phyloP scores from a whole-genome alignment of 2,888 invertebrate genomes.

The Torymus texanus region DNA sequence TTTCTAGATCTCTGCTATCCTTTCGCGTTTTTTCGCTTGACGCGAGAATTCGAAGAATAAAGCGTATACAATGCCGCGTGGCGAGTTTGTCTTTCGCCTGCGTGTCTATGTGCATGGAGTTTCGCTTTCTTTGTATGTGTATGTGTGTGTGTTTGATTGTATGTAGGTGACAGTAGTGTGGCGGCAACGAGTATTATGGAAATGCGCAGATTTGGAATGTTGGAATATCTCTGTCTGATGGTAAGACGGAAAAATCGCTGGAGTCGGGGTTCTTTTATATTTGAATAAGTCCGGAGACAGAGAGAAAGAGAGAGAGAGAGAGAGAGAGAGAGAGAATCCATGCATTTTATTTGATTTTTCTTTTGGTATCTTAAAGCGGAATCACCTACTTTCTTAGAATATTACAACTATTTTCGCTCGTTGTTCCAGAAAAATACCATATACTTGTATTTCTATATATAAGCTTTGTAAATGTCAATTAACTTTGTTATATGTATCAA shows the following conservation, averaged over 20 bases:
- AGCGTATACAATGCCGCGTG: background rate
- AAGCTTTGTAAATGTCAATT: too few species aligned
- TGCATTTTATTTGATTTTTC: slow-evolving; percentile 2
- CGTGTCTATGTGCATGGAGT: too few species aligned
- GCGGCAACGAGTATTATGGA: slow-evolving; percentile 37
- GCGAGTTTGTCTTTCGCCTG: slow-evolving; percentile 35
- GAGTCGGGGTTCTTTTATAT: slow-evolving; percentile 7
- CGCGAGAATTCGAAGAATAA: background rate
- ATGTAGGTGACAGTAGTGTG: background rate
- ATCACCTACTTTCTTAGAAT: background rate
- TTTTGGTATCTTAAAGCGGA: background rate
- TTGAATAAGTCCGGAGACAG: slow-evolving; percentile 31
- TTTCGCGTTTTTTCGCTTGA: background rate
- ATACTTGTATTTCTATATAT: too few species aligned
- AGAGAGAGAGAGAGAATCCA: background rate
- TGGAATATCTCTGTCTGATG: slow-evolving; percentile 5
- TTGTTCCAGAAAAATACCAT: too few species aligned
- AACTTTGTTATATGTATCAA: too few species aligned
- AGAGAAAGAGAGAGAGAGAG: too few species aligned
- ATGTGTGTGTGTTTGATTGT: background rate
- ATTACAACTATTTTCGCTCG: background rate
- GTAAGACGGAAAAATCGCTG: slow-evolving; percentile 38
- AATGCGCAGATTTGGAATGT: slow-evolving; percentile 36
- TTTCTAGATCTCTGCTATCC: background rate
- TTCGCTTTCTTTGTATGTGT: too few species aligned